phyloP scores from a whole-genome alignment of 1,140 invertebrate species.

The Papilio polyxenes region DNA sequence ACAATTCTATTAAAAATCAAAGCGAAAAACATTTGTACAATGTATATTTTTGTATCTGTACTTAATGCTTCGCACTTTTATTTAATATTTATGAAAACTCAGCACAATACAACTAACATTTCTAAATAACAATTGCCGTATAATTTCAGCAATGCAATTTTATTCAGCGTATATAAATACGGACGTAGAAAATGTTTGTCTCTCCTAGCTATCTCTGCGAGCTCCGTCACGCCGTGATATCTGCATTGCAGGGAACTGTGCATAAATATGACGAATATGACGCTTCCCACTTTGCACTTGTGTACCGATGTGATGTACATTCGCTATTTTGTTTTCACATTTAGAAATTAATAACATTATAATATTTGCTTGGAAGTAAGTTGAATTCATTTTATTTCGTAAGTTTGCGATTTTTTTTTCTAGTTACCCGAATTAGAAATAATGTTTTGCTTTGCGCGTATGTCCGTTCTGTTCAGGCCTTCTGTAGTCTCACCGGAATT shows the following conservation, averaged over 20 bases:
- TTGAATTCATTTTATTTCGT: background rate
- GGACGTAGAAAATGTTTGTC: conserved; percentile 33
- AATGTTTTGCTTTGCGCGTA: too few relatives aligned
- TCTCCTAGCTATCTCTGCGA: conserved; percentile 19
- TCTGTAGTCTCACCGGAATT: too few relatives aligned
- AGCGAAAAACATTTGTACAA: background rate
- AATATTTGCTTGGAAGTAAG: background rate
- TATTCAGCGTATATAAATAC: conserved; percentile 18
- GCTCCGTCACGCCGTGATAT: conserved; percentile 32
- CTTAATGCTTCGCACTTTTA: background rate
- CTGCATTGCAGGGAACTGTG: conserved; percentile 38
- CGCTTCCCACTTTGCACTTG: conserved; percentile 31
- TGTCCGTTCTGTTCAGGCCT: too few relatives aligned
- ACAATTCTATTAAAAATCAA: background rate
- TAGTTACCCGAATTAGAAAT: background rate
- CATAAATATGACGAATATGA: conserved; percentile 40
- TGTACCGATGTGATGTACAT: conserved; percentile 23
- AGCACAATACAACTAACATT: background rate
- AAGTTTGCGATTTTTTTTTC: background rate
- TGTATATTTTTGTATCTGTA: background rate
- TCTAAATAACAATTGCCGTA: conserved; percentile 21
- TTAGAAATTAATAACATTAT: background rate
- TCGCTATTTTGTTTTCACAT: conserved; percentile 27
- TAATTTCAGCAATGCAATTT: conserved; percentile 9
- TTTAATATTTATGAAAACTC: background rate